Conservation (phyloP, 2,888 invertebrate genomes). For the Apotomis betuletana region DNA sequence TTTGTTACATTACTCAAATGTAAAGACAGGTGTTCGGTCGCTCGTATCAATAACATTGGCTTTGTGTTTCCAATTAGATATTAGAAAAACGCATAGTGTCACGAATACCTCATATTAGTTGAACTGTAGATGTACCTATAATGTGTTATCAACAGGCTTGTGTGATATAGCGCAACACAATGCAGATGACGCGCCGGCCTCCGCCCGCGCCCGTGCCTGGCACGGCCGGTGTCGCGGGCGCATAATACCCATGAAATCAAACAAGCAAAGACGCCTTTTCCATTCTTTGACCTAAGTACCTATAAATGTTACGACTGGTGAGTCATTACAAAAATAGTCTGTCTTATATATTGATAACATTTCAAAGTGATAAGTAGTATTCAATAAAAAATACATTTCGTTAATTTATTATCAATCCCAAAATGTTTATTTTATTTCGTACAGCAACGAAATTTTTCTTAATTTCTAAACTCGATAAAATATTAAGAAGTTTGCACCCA, state of each 20-base stretch:
- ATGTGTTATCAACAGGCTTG: conserved; percentile 15
- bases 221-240: conserved; percentile 44
- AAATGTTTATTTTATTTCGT: too few relatives aligned
- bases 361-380: too few relatives aligned
- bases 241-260: conserved; percentile 35
- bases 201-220: conserved; percentile 49
- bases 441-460: too few relatives aligned
- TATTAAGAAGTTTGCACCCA: too few relatives aligned
- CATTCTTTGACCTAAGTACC: background rate
- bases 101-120: conserved; percentile 28
- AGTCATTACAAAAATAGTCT: conserved; percentile 2
- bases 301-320: background rate
- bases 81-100: conserved; percentile 18
- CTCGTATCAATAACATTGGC: background rate
- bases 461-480: too few relatives aligned
- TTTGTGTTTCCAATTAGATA: conserved; percentile 16
- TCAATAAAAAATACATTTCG: too few relatives aligned
- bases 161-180: conserved; percentile 1
- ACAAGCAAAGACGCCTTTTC: conserved; percentile 27
- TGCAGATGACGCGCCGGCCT: conserved; percentile 28
- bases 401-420: too few relatives aligned
- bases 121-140: conserved; percentile 4
- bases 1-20: conserved; percentile 2
- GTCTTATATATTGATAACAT: background rate
- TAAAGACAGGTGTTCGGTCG: conserved; percentile 15